A percentile compares a stretch with the other conserved stretches of the same genome.
phyloP scores from a whole-genome alignment of 2,113 vertebrate species.

The Lates calcarifer region DNA sequence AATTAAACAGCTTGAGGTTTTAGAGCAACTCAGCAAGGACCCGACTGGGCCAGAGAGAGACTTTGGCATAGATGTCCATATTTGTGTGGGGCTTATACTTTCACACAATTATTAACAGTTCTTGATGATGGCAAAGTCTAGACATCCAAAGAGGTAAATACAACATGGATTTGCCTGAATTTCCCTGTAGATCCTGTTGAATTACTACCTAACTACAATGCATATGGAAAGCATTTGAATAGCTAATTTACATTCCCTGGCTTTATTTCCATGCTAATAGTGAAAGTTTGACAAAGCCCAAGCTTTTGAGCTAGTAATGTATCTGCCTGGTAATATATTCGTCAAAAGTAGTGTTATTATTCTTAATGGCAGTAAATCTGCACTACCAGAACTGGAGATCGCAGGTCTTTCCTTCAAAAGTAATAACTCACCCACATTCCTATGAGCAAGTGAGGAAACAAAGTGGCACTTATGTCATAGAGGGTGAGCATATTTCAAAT shows the following conservation, averaged over 20 bases:
- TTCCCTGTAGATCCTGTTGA: neutral
- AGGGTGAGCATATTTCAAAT: neutral
- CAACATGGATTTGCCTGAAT: neutral
- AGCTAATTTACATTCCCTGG: neutral
- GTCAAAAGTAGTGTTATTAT: constrained; percentile 28
- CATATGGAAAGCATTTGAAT: neutral
- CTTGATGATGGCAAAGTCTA: neutral
- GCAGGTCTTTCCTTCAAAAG: neutral
- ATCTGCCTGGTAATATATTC: constrained; percentile 1
- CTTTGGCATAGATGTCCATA: neutral
- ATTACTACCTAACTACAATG: neutral
- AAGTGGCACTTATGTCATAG: neutral
- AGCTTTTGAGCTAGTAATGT: neutral
- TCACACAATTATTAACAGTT: neutral
- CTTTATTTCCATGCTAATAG: neutral
- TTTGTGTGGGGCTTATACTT: neutral
- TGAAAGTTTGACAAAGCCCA: neutral
- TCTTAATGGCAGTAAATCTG: constrained; percentile 17
- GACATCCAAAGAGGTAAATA: neutral
- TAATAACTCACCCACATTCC: neutral
- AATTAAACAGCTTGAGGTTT: constrained; percentile 52
- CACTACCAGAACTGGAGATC: neutral
- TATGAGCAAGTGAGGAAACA: neutral
- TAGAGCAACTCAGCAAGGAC: constrained; percentile 23
- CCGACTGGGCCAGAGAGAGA: neutral